Percentiles rank a stretch among this genome's conserved stretches.
These are phyloP conservation scores for Ageneiosus marmoratus DNA, from an alignment of 2,113 vertebrate genomes.

Conservation along the genomic window DNA sequence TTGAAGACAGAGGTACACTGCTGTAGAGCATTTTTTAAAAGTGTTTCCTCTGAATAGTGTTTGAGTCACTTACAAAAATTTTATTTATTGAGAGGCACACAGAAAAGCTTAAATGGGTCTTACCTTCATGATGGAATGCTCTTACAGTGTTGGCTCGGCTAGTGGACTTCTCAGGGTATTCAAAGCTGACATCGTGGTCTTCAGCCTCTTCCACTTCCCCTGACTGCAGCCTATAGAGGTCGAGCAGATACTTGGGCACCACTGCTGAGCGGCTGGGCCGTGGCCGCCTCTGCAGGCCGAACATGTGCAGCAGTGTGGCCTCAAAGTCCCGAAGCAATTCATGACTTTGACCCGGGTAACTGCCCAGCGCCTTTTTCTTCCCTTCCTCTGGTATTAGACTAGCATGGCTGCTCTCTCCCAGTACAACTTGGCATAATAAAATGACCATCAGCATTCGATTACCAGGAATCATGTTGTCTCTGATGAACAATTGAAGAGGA, in stretches of 20 bases:
- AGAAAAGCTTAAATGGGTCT: constrained; percentile 21
- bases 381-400: constrained; percentile 97
- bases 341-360: constrained; percentile 51
- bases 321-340: constrained; percentile 95
- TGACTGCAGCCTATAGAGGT: constrained; percentile 96
- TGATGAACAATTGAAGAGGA: constrained; percentile 61
- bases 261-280: constrained; percentile 86
- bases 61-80: constrained; percentile 2
- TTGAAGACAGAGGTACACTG: constrained; percentile 38
- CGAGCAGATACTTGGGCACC: constrained; percentile 93
- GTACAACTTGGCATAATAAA: constrained; percentile 99
- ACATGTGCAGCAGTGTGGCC: constrained; percentile 98
- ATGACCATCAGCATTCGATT: constrained; percentile 99
- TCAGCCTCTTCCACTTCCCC: constrained; percentile 89
- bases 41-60: background rate
- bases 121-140: constrained; percentile 98
- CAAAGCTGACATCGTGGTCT: constrained; percentile 77
- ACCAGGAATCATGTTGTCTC: constrained; percentile 99
- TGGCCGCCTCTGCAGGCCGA: constrained; percentile 92
- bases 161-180: constrained; percentile 91
- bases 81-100: background rate
- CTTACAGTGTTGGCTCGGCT: constrained; percentile 98
- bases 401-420: constrained; percentile 96
- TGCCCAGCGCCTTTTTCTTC: constrained; percentile 90
- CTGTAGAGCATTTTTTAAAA: constrained; percentile 13